Evolutionary conservation across 2,797 vertebrate species (phyloP), one percentile per base, ranked within the genome.

Genomic region (Pseudotriccus pelzelni): DNA sequence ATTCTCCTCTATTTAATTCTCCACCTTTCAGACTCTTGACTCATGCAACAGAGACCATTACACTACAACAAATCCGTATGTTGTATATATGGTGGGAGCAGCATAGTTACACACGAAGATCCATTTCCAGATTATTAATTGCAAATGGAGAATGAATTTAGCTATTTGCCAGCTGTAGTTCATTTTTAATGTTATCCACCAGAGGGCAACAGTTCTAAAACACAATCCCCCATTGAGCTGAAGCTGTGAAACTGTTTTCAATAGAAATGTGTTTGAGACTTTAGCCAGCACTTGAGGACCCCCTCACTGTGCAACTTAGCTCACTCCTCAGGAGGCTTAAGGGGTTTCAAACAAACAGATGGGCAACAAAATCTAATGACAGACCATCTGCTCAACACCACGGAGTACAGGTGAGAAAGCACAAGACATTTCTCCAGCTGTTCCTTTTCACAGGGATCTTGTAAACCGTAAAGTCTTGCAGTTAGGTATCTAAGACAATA

Each of bases 181-280:
- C 5, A 19, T 25, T 85, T 89, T 55, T 77, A 60, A 5, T 78
- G 27, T 59, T 32, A 67, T 39, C 43, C 36, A 49, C n/a, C 39
- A 52, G 73, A 90, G 63, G 53, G 56, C 64, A 59, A 68, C 0
- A 1, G 30, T 73, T 76, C 43, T 68, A 30, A 74, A 81, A 44
- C 64, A 41, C 0, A 0, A 60, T 60, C 28, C 27, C 14, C 34
- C 0, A 1, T 44, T 23, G 49, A 69, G 59, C n/a, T 50, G 59
- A 73, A 76, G 67, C 36, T 82, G 56, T 5, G 9, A 76, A 85
- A 44, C 53, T 39, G 22, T 46, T 66, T 46, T 66, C 23, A 66
- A 8, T 6, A 34, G 79, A 37, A 89, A 44, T 1, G 3, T 21
- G 28, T 60, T 27, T 85, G 85, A 91, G 64, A 58, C 72, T 69